phyloP scores from a whole-genome alignment of 2,888 invertebrate genomes.

The Coelopa pilipes region DNA sequence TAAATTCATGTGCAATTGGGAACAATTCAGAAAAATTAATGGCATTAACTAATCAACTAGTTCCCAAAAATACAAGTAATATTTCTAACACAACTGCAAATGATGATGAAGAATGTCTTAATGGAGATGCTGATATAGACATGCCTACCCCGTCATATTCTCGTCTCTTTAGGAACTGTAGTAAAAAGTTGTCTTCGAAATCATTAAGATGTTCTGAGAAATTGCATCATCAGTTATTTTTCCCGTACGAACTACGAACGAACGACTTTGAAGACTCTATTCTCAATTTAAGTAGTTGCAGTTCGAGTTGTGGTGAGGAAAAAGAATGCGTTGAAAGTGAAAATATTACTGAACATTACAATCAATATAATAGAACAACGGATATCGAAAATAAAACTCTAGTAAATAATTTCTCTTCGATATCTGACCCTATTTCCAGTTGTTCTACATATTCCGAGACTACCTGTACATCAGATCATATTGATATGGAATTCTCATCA shows the following conservation, averaged over 20 bases:
- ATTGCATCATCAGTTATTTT: slow-evolving; percentile 55
- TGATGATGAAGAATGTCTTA: no score
- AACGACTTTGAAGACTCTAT: slow-evolving; percentile 44
- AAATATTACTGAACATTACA: no score
- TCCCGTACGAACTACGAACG: slow-evolving; percentile 52
- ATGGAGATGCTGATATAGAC: background rate
- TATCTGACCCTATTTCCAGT: no score
- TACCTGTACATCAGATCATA: no score
- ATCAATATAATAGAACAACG: slow-evolving; percentile 28
- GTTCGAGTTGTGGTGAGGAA: slow-evolving; percentile 48
- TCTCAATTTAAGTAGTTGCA: slow-evolving; percentile 56
- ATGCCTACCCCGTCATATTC: slow-evolving; percentile 3
- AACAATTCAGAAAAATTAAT: no score
- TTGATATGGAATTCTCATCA: no score
- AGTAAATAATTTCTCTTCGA: no score
- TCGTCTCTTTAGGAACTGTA: background rate
- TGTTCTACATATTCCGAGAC: no score
- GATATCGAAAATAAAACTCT: background rate
- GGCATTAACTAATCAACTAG: background rate
- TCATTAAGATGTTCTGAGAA: slow-evolving; percentile 35
- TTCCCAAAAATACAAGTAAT: background rate
- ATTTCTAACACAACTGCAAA: background rate
- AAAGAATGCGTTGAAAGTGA: slow-evolving; percentile 35
- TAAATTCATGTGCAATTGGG: no score
- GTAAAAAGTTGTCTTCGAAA: slow-evolving; percentile 16